Base-by-base conservation (phyloP, 2,888 invertebrate genomes). In the Ephialtes manifestator region DNA sequence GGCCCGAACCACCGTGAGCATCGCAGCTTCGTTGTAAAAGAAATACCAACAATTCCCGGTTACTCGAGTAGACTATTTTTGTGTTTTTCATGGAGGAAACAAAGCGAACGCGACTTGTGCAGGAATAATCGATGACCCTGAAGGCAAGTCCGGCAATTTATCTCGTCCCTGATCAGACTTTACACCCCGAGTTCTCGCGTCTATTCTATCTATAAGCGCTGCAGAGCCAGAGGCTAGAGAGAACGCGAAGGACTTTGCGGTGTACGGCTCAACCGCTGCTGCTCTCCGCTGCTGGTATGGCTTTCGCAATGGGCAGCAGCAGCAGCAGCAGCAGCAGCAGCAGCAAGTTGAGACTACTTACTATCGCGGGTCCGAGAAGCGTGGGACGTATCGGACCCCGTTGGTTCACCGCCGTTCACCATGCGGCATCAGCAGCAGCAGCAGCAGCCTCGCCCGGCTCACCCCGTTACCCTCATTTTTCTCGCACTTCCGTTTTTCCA, bases 371-470 rank as follows among this genome's bases (percentile, higher is more conserved):
- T n/a, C 51, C 35, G 28, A 80, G 78, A 83, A 85, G 77, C 87
- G 87, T 87, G 87, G 68, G 87, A 87, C 85, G 72, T 80, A 55
- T 81, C 75, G 74, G 70, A 81, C 75, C 72, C 65, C 67, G 51
- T 28, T 68, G 67, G 65, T 65, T 71, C 63, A 63, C 46, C 60
- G 51, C 75, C 81, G 65, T 67, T 81, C 81, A 81, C 80, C 65
- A 18, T 28, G 24, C 28, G 15, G 67, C 60, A 53, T 53, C 7
- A 39, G 1, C 39, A 35, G 24, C 28, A 11, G 67, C 60, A 53
- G 65, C 7, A 39, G 1, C 39, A 39, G 11, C 48, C 28, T 70
- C 71, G 43, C 72, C 65, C 80, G 63, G 48, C 31, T n/a, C n/a
- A 46, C 35, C 65, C 76, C 76, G 72, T 83, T 80, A 83, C 75